Conservation (phyloP, 2,888 invertebrate genomes). For the Drosophila borborema region DNA sequence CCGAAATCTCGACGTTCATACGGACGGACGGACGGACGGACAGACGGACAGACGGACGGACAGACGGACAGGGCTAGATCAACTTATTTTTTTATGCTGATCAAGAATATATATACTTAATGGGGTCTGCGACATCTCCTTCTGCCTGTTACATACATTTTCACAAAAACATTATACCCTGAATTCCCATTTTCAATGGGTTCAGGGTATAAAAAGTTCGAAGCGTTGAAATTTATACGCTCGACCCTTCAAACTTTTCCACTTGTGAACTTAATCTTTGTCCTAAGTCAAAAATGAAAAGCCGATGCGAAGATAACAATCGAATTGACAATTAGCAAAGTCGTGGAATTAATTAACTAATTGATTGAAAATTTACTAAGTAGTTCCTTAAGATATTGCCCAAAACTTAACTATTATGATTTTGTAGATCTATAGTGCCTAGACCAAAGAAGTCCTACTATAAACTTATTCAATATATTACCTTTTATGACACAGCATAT, state of each 20-base stretch:
- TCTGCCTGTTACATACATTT: too few relatives aligned
- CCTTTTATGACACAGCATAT: not conserved
- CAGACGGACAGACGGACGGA: too few relatives aligned
- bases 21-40: too few relatives aligned
- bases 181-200: too few relatives aligned
- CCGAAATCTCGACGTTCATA: too few relatives aligned
- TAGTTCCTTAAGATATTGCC: not conserved
- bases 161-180: too few relatives aligned
- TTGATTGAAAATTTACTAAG: not conserved
- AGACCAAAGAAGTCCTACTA: not conserved
- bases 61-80: too few relatives aligned
- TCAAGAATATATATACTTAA: too few relatives aligned
- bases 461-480: not conserved
- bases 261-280: constrained; percentile 23
- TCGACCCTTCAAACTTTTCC: constrained; percentile 27
- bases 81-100: too few relatives aligned
- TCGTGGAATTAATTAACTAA: not conserved
- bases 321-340: constrained; percentile 33
- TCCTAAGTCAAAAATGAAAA: constrained; percentile 7
- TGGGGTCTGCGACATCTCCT: too few relatives aligned
- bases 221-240: constrained; percentile 58
- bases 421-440: not conserved
- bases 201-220: constrained; percentile 36
- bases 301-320: constrained; percentile 12
- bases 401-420: not conserved